These are phyloP conservation scores for Drosophila virilis DNA, from an alignment of 1,140 invertebrate genomes.

Conservation along the genomic window DNA sequence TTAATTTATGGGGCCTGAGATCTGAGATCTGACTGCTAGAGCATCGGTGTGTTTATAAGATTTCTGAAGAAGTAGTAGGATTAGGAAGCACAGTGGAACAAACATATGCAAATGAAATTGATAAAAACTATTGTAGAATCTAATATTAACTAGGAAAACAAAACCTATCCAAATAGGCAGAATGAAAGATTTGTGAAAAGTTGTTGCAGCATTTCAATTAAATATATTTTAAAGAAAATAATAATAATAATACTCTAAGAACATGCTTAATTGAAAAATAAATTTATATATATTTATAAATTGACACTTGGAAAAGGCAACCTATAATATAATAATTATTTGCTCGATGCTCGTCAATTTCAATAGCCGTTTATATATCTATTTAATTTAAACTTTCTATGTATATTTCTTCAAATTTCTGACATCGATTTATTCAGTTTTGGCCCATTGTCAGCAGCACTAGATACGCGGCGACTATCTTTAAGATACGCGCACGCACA, in stretches of 20 bases:
- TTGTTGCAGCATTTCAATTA: too few relatives aligned
- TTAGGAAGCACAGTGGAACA: constrained; percentile 1
- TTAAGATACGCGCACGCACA: constrained; percentile 53
- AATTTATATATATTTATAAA: too few relatives aligned
- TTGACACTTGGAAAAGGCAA: too few relatives aligned
- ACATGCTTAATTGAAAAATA: too few relatives aligned
- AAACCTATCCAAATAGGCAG: too few relatives aligned
- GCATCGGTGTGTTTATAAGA: constrained; percentile 13
- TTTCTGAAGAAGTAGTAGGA: constrained; percentile 8
- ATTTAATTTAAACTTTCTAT: not conserved
- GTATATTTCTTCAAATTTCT: not conserved
- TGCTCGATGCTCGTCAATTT: too few relatives aligned
- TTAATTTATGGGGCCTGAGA: constrained; percentile 53
- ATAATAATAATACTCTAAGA: too few relatives aligned
- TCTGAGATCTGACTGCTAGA: not conserved
- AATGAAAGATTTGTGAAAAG: too few relatives aligned
- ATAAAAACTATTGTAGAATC: not conserved
- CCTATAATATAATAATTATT: too few relatives aligned
- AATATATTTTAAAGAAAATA: too few relatives aligned
- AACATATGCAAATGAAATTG: not conserved
- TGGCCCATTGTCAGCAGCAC: constrained; percentile 16
- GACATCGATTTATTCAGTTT: not conserved
- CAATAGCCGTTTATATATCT: too few relatives aligned
- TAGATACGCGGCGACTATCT: constrained; percentile 33
- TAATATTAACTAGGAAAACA: too few relatives aligned